Evolutionary conservation across 2,888 invertebrate species (phyloP).

Genomic region (Eupithecia vulgata): DNA sequence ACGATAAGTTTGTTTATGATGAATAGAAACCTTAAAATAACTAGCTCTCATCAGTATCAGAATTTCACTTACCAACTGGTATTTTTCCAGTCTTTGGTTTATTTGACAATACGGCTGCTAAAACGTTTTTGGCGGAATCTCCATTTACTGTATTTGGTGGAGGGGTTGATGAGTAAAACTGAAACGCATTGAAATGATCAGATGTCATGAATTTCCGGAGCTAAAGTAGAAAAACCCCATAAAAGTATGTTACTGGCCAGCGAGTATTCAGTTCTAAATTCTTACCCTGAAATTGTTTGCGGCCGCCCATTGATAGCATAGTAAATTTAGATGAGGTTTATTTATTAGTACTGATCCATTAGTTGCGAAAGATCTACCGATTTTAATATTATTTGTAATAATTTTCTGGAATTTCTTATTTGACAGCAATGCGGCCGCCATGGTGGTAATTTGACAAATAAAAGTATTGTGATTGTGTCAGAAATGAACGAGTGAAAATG

Average conservation of each 20-base stretch:
- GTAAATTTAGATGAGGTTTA: constrained; percentile 64
- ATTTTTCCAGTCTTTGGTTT: constrained; percentile 80
- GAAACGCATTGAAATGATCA: constrained; percentile 40
- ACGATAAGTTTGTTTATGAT: not conserved
- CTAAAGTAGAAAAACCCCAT: constrained; percentile 16
- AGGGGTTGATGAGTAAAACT: constrained; percentile 68
- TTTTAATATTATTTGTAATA: constrained; percentile 68
- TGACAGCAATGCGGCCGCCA: constrained; percentile 77
- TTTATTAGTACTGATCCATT: constrained; percentile 59
- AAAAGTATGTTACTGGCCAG: constrained; percentile 21
- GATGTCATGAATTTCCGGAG: not conserved
- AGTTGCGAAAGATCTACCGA: constrained; percentile 57
- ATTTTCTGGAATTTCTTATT: constrained; percentile 71
- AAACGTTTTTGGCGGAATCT: constrained; percentile 78
- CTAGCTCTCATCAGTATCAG: not conserved
- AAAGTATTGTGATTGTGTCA: not conserved
- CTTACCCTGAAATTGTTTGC: constrained; percentile 70
- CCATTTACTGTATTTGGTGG: constrained; percentile 56
- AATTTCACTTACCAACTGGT: constrained; percentile 73
- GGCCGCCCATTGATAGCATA: constrained; percentile 68
- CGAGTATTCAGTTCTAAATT: not conserved
- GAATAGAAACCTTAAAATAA: not conserved
- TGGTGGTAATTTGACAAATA: constrained; percentile 54
- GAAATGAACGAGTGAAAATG: not conserved
- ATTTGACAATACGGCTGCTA: constrained; percentile 79